These are phyloP conservation scores for Pyrocephalus nanus DNA, from an alignment of 2,797 vertebrate genomes.

Conservation along the genomic window DNA sequence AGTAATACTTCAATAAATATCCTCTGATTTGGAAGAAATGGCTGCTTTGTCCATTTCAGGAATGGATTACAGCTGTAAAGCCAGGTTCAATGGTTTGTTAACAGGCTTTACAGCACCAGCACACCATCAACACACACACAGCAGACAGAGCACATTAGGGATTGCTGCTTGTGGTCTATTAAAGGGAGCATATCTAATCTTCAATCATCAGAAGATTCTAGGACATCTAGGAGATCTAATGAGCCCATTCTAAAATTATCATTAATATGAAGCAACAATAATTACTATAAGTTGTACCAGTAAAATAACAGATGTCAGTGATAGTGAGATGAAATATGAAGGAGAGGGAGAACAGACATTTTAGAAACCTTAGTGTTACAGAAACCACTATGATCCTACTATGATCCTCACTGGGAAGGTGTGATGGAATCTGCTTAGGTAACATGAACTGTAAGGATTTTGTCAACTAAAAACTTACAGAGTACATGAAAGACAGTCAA, in stretches of 20 bases:
- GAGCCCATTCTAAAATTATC: not conserved
- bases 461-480: not conserved
- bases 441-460: not conserved
- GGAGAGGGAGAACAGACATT: not conserved
- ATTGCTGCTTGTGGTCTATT: not conserved
- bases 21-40: not conserved
- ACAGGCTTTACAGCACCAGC: not conserved
- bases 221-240: not conserved
- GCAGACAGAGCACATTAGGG: not conserved
- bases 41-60: not conserved
- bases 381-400: not conserved
- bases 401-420: not conserved
- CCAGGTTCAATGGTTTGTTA: not conserved
- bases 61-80: not conserved
- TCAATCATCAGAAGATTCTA: not conserved
- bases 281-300: not conserved
- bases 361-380: not conserved
- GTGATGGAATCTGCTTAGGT: not conserved
- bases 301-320: not conserved
- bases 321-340: not conserved
- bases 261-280: not conserved
- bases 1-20: not conserved
- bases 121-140: not conserved
- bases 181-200: not conserved
- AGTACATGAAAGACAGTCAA: not conserved